Conservation (phyloP, 2,797 vertebrate genomes). For the Syngnathus acus region DNA sequence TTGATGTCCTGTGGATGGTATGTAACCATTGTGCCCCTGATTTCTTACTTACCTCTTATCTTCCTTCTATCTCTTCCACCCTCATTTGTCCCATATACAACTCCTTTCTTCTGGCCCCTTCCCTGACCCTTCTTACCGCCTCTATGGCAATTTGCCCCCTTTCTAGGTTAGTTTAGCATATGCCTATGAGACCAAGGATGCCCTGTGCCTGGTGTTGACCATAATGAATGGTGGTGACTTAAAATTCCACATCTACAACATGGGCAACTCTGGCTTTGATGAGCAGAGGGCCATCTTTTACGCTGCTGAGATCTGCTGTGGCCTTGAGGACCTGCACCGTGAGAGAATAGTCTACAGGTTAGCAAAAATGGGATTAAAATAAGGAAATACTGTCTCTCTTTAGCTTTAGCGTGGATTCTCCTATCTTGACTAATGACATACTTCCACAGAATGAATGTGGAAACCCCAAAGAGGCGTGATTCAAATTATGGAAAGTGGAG, state of each 20-base stretch:
- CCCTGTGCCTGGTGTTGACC: constrained; percentile 87
- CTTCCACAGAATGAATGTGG: too few species aligned
- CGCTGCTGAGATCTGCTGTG: constrained; percentile 89
- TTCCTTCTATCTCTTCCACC: constrained; percentile 9
- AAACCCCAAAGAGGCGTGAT: too few species aligned
- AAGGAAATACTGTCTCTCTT: neutral
- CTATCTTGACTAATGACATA: too few species aligned
- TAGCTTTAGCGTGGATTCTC: neutral
- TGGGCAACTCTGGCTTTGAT: constrained; percentile 87
- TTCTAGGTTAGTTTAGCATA: constrained; percentile 86
- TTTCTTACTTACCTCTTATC: constrained; percentile 30
- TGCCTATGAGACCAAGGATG: constrained; percentile 85
- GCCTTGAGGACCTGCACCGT: constrained; percentile 83
- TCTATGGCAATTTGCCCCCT: constrained; percentile 17
- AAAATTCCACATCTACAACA: constrained; percentile 92
- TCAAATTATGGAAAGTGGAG: too few species aligned
- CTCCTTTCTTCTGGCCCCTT: neutral
- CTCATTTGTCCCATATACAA: neutral
- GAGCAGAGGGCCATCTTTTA: constrained; percentile 89
- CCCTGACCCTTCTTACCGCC: constrained; percentile 10
- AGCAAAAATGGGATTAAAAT: constrained; percentile 8
- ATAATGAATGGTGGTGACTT: constrained; percentile 92
- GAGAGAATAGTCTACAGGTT: constrained; percentile 92
- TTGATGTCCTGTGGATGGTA: neutral
- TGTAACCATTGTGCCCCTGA: constrained; percentile 8